These are phyloP conservation scores for Hyposmocoma kahamanoa DNA, from an alignment of 1,140 invertebrate genomes.

Conservation along the genomic window DNA sequence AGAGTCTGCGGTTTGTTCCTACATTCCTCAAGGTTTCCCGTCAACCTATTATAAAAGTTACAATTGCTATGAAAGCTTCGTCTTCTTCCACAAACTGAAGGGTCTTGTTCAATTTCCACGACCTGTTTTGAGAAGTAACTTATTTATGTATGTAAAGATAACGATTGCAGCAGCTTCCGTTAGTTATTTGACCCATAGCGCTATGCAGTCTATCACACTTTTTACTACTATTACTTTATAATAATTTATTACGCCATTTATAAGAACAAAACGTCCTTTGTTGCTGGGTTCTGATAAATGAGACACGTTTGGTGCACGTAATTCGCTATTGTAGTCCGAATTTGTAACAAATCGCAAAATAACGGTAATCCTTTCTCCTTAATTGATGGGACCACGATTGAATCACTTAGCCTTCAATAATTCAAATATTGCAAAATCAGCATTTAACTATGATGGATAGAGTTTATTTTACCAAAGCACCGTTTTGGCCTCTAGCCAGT, in stretches of 20 bases:
- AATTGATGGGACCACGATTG: too few relatives aligned
- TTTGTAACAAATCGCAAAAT: background rate
- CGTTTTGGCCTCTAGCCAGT: background rate
- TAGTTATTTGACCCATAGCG: slow-evolving; percentile 22
- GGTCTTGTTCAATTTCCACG: too few relatives aligned
- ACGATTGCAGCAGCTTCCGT: slow-evolving; percentile 1
- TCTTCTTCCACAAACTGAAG: too few relatives aligned
- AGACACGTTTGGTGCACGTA: background rate
- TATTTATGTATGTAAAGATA: too few relatives aligned
- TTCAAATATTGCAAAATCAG: too few relatives aligned
- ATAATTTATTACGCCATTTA: slow-evolving; percentile 22
- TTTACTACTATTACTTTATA: slow-evolving; percentile 20
- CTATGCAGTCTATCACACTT: slow-evolving; percentile 7
- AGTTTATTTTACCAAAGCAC: too few relatives aligned
- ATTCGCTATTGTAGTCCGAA: background rate
- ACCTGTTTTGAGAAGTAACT: too few relatives aligned
- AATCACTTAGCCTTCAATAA: too few relatives aligned
- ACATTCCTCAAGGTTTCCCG: background rate
- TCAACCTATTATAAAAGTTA: too few relatives aligned
- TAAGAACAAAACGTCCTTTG: slow-evolving; percentile 9
- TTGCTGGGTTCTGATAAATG: background rate
- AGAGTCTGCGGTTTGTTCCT: background rate
- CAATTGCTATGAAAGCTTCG: too few relatives aligned
- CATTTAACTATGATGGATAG: too few relatives aligned
- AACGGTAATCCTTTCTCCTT: too few relatives aligned